Conservation (phyloP, 2,113 vertebrate species). For the Callaeas wilsoni region DNA sequence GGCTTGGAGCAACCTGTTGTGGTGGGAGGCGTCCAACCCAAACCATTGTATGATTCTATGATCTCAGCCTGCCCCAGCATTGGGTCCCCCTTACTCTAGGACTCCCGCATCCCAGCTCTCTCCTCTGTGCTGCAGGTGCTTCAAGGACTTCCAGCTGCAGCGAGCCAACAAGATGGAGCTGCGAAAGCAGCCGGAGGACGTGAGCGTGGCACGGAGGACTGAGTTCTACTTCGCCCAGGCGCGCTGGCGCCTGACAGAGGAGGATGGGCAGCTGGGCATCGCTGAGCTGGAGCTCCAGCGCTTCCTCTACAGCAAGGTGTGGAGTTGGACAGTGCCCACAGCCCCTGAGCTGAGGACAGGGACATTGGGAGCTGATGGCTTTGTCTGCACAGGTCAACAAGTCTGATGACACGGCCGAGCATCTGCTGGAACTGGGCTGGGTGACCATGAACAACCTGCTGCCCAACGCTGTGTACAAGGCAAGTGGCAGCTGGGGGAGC, state of each 20-base stretch:
- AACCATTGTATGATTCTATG: neutral
- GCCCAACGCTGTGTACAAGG: slow-evolving; percentile 95
- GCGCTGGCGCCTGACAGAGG: slow-evolving; percentile 94
- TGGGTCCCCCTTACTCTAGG: neutral
- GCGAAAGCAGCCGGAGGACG: slow-evolving; percentile 91
- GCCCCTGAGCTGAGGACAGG: neutral
- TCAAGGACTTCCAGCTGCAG: slow-evolving; percentile 97
- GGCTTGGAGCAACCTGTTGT: neutral
- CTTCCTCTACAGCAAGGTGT: slow-evolving; percentile 98
- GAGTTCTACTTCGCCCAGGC: slow-evolving; percentile 98
- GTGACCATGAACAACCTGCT: slow-evolving; percentile 98
- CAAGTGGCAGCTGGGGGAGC: slow-evolving; percentile 23
- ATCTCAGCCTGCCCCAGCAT: neutral
- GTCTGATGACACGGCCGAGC: slow-evolving; percentile 96
- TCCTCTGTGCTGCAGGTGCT: slow-evolving; percentile 77
- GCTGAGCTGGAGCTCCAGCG: slow-evolving; percentile 95
- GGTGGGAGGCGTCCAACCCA: neutral
- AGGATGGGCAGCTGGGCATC: slow-evolving; percentile 96
- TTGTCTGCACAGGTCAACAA: slow-evolving; percentile 85
- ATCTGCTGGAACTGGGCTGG: slow-evolving; percentile 95
- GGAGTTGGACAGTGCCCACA: rapidly evolving
- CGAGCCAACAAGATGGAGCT: slow-evolving; percentile 95
- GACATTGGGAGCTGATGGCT: neutral
- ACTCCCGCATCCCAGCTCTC: neutral
- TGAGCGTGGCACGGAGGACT: slow-evolving; percentile 89